A percentile compares a stretch with the other conserved stretches of the same genome.
These are phyloP conservation scores for Festucalex cinctus DNA, from an alignment of 2,113 vertebrate genomes.

Conservation along the genomic window DNA sequence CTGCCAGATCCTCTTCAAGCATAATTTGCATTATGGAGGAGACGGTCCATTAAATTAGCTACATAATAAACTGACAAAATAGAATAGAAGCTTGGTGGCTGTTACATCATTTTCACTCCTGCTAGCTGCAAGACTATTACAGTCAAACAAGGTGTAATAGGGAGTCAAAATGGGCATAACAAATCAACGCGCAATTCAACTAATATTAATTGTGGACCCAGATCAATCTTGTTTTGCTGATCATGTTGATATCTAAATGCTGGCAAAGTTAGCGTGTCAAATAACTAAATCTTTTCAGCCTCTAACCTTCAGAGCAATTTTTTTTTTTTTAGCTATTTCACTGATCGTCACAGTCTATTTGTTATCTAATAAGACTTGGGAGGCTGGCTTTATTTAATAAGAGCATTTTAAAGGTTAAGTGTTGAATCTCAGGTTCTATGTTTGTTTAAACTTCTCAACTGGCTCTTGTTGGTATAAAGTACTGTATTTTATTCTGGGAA, in stretches of 20 bases:
- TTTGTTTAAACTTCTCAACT: background rate
- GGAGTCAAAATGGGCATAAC: background rate
- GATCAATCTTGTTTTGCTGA: background rate
- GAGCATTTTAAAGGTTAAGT: background rate
- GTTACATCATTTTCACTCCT: background rate
- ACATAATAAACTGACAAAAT: constrained; percentile 1
- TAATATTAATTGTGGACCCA: background rate
- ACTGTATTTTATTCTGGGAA: background rate
- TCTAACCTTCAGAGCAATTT: background rate
- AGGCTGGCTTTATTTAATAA: background rate
- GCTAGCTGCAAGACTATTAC: background rate
- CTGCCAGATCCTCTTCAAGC: constrained; percentile 1
- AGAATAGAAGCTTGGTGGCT: background rate
- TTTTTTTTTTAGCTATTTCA: background rate
- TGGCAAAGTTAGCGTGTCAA: background rate
- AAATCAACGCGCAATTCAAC: background rate
- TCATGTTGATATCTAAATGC: background rate
- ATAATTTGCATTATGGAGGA: background rate
- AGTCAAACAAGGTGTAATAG: background rate
- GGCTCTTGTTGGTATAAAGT: background rate
- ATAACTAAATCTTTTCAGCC: background rate
- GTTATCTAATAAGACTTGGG: background rate
- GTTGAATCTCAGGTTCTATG: background rate
- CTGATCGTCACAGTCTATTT: background rate
- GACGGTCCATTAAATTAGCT: background rate